phyloP scores from a whole-genome alignment of 2,113 vertebrate genomes.

The Cyrtonyx montezumae region DNA sequence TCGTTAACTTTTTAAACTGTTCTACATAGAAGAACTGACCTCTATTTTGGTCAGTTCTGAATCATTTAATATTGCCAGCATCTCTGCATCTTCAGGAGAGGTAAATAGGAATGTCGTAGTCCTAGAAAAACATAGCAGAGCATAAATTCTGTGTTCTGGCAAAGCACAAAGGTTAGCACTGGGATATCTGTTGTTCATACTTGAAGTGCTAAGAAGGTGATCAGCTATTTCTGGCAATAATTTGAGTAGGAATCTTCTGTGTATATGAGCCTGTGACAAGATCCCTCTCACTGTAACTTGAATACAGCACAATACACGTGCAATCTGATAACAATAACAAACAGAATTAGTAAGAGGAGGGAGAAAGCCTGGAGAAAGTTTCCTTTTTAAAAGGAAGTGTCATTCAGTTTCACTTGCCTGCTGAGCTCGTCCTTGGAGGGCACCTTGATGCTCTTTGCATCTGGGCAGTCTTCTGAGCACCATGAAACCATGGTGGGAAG shows the following conservation, averaged over 20 bases:
- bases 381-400: neutral
- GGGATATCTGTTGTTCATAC: neutral
- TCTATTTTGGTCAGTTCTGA: neutral
- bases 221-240: neutral
- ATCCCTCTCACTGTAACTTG: neutral
- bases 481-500: too few species aligned
- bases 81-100: neutral
- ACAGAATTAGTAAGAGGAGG: neutral
- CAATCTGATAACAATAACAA: neutral
- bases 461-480: too few species aligned
- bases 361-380: neutral
- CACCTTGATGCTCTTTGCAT: too few species aligned
- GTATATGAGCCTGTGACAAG: neutral
- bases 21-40: neutral
- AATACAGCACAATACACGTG: neutral
- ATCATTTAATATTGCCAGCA: neutral
- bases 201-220: neutral
- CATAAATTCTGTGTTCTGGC: neutral
- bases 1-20: neutral
- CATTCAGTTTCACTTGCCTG: neutral
- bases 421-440: too few species aligned
- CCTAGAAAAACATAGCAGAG: neutral
- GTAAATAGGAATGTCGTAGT: neutral
- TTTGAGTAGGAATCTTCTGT: neutral
- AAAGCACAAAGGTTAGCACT: neutral